Conservation (phyloP, 2,888 invertebrate genomes). For the Pyrocoelia pectoralis region DNA sequence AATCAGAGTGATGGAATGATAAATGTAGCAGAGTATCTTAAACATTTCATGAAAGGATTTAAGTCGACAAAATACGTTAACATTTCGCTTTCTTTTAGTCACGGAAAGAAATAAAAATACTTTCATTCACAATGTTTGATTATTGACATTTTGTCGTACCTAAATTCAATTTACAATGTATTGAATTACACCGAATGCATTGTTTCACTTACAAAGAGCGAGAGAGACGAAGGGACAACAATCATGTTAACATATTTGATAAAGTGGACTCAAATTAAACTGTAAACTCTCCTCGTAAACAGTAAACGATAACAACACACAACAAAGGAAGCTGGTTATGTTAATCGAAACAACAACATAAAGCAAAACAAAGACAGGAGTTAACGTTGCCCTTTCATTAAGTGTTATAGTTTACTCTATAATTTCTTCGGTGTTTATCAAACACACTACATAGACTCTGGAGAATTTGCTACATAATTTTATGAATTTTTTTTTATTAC, state of each 20-base stretch:
- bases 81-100: too few relatives aligned
- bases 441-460: neutral
- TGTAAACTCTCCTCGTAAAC: neutral
- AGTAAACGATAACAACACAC: neutral
- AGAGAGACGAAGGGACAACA: conserved; percentile 1
- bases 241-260: neutral
- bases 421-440: neutral
- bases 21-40: too few relatives aligned
- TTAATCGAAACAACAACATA: neutral
- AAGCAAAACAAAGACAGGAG: neutral
- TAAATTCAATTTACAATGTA: too few relatives aligned
- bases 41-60: too few relatives aligned
- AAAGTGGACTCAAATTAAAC: neutral
- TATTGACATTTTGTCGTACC: too few relatives aligned
- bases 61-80: too few relatives aligned
- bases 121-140: too few relatives aligned
- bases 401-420: neutral
- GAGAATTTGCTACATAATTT: too few relatives aligned
- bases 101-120: too few relatives aligned
- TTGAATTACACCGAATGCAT: too few relatives aligned
- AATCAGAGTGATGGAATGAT: too few relatives aligned
- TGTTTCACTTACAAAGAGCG: neutral
- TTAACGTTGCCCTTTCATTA: neutral
- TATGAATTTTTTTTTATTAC: too few relatives aligned
- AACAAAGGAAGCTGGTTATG: neutral